Percentiles rank a stretch among this genome's conserved stretches.
These are phyloP conservation scores for Ganaspis sp. DNA, from an alignment of 1,140 invertebrate genomes.

Conservation along the genomic window DNA sequence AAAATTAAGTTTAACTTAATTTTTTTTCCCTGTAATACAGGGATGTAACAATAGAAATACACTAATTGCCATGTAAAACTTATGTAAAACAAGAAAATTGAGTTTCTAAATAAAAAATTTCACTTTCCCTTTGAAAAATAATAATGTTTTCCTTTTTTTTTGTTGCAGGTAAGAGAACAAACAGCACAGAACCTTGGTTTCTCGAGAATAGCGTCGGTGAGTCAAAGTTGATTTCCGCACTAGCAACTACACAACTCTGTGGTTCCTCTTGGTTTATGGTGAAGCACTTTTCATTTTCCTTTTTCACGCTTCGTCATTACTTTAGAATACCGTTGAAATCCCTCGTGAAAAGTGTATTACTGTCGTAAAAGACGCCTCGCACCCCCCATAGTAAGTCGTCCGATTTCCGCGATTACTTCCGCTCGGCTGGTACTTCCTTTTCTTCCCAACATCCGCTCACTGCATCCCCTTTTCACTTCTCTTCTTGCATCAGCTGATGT, in stretches of 20 bases:
- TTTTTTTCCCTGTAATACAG: no score
- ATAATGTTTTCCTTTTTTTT: conserved; percentile 39
- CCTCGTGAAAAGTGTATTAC: conserved; percentile 54
- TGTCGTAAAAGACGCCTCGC: conserved; percentile 56
- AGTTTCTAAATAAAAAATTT: no score
- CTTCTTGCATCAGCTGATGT: conserved; percentile 41
- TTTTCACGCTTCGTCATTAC: conserved; percentile 55
- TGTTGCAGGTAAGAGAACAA: conserved; percentile 62
- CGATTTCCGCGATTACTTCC: conserved; percentile 67
- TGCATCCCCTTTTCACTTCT: conserved; percentile 41
- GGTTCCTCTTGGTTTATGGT: conserved; percentile 42
- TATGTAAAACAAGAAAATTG: no score
- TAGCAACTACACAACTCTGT: conserved; percentile 41
- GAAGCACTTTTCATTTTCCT: conserved; percentile 43
- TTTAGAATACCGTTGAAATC: conserved; percentile 55
- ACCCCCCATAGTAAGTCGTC: conserved; percentile 45
- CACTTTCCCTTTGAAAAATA: no score
- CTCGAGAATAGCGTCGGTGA: conserved; percentile 44
- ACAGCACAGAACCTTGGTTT: conserved; percentile 40
- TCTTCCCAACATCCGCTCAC: conserved; percentile 36
- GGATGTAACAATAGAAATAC: no score
- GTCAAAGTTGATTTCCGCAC: conserved; percentile 54
- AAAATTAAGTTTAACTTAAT: no score
- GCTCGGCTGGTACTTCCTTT: conserved; percentile 47
- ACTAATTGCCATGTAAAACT: no score